Evolutionary conservation across 1,140 invertebrate genomes (phyloP).

Genomic region (Drosophila novamexicana): DNA sequence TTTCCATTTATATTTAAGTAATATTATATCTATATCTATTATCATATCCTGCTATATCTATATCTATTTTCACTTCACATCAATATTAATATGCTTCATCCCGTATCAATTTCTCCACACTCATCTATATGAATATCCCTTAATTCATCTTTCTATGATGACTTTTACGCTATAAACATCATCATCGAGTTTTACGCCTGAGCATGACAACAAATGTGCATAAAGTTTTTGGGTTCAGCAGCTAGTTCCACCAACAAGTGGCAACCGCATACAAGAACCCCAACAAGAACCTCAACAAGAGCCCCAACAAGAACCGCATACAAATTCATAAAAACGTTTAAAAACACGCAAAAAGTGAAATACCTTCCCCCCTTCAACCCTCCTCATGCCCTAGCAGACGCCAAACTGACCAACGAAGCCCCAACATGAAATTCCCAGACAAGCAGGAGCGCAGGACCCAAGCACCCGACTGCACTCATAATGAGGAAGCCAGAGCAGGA

Average conservation of each 20-base stretch:
- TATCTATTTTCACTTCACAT: background rate
- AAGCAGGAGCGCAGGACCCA: conserved; percentile 20
- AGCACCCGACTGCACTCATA: conserved; percentile 53
- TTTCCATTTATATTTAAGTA: no score
- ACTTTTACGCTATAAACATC: background rate
- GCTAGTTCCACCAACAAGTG: conserved; percentile 54
- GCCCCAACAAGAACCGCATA: conserved; percentile 37
- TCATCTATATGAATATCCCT: background rate
- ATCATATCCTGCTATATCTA: background rate
- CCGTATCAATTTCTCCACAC: background rate
- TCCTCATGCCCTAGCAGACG: background rate
- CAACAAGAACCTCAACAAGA: conserved; percentile 13
- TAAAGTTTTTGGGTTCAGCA: conserved; percentile 16
- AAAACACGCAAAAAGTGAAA: conserved; percentile 75
- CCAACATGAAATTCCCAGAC: conserved; percentile 76
- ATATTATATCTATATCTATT: background rate
- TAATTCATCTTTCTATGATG: conserved; percentile 1
- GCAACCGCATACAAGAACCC: conserved; percentile 38
- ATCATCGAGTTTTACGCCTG: background rate
- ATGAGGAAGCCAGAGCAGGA: conserved; percentile 48
- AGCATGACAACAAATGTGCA: conserved; percentile 29
- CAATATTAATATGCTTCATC: background rate
- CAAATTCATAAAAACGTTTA: conserved; percentile 80
- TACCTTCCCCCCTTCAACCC: background rate
- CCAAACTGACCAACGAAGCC: conserved; percentile 29